Conservation (phyloP, 2,113 vertebrate genomes). For the Erythrocercus mccallii region DNA sequence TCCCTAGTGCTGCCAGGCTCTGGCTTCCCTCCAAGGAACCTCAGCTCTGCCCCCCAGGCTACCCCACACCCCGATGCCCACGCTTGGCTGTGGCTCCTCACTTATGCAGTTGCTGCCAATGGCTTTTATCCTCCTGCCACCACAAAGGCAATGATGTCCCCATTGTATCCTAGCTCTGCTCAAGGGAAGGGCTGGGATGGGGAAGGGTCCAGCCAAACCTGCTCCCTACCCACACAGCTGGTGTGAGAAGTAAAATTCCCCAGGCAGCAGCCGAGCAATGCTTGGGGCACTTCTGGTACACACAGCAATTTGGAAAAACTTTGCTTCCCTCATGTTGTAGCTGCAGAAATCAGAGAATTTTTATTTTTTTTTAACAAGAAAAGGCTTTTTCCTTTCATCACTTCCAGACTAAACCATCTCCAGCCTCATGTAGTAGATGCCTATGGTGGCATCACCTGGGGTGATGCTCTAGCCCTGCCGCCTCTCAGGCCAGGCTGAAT, state of each 20-base stretch:
- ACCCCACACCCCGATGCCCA: background rate
- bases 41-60: background rate
- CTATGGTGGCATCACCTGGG: background rate
- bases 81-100: accelerated
- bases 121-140: background rate
- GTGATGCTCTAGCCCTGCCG: background rate
- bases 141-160: background rate
- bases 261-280: accelerated
- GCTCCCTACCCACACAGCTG: background rate
- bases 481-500: background rate
- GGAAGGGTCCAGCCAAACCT: background rate
- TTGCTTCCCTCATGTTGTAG: background rate
- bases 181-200: background rate
- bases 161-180: background rate
- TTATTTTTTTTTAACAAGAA: background rate
- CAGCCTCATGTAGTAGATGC: accelerated
- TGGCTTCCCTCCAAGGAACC: background rate
- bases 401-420: background rate
- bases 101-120: background rate
- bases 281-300: background rate
- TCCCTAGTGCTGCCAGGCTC: background rate
- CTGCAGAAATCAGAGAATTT: background rate
- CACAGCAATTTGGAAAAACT: background rate
- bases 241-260: background rate
- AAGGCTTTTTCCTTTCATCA: background rate